Conservation (phyloP, 2,113 vertebrate genomes). For the Puntigrus tetrazona region DNA sequence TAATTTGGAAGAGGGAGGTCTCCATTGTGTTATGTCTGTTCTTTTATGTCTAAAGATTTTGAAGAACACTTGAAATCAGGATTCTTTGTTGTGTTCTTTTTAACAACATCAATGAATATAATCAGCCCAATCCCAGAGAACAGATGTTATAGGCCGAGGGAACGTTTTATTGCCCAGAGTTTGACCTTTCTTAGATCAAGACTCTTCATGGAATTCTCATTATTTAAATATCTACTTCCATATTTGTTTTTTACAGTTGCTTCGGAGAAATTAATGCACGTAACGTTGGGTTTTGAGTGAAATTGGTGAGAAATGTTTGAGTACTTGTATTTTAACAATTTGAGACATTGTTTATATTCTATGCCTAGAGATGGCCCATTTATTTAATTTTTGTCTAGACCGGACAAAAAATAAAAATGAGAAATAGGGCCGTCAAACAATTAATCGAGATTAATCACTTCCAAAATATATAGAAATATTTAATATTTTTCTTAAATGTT, state of each 20-base stretch:
- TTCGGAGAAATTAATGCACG: background rate
- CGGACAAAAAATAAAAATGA: background rate
- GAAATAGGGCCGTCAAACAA: background rate
- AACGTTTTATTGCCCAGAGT: background rate
- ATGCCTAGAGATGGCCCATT: background rate
- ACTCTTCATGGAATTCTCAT: background rate
- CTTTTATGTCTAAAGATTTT: background rate
- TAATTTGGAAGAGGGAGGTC: background rate
- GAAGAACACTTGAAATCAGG: background rate
- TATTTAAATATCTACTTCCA: background rate
- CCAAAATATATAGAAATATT: too few species aligned
- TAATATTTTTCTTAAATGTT: too few species aligned
- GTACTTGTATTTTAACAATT: background rate
- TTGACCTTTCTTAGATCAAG: background rate
- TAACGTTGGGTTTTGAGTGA: background rate
- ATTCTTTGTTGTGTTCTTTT: conserved; percentile 18
- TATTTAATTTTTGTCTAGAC: background rate
- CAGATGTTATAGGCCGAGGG: background rate
- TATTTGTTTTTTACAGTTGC: background rate
- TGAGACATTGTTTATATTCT: background rate
- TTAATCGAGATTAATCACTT: too few species aligned
- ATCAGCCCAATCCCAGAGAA: conserved; percentile 16
- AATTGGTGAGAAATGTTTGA: background rate
- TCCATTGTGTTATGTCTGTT: conserved; percentile 4
- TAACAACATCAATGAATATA: conserved; percentile 7